A percentile compares a stretch with the other conserved stretches of the same genome.
Evolutionary conservation across 2,888 invertebrate genomes (phyloP).

Genomic region (Athalia cordata): DNA sequence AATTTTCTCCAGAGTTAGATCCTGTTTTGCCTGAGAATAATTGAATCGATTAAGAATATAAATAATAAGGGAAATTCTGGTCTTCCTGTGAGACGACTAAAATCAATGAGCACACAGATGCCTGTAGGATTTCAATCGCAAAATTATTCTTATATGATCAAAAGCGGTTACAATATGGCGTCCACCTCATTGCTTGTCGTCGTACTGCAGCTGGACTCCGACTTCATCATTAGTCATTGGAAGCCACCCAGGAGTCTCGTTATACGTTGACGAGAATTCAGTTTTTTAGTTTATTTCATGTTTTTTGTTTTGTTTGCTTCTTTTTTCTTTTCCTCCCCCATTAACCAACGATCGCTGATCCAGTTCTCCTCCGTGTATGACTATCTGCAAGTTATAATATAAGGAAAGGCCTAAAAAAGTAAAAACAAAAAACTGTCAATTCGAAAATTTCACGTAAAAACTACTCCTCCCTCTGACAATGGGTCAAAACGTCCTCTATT

Average conservation of each 20-base stretch:
- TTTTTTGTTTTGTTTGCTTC: too few relatives aligned
- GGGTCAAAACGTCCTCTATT: too few relatives aligned
- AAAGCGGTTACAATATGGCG: neutral
- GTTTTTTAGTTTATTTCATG: conserved; percentile 1
- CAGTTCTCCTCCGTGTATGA: too few relatives aligned
- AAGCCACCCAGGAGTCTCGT: conserved; percentile 22
- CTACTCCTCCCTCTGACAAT: too few relatives aligned
- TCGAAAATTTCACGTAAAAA: too few relatives aligned
- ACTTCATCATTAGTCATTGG: conserved; percentile 1
- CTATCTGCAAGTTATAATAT: too few relatives aligned
- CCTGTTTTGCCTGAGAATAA: too few relatives aligned
- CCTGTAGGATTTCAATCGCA: neutral
- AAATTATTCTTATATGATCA: neutral
- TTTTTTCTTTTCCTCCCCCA: too few relatives aligned
- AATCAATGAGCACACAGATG: neutral
- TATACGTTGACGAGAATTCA: conserved; percentile 10
- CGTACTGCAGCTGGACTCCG: neutral
- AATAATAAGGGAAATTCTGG: neutral
- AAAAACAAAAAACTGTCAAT: too few relatives aligned
- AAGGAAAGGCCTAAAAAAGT: too few relatives aligned
- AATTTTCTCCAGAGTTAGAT: too few relatives aligned
- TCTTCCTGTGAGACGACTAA: neutral
- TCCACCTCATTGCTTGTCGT: neutral
- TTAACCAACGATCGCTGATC: too few relatives aligned
- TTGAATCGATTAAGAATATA: neutral